phyloP scores from a whole-genome alignment of 2,113 vertebrate genomes.

The Megaceryle maxima region DNA sequence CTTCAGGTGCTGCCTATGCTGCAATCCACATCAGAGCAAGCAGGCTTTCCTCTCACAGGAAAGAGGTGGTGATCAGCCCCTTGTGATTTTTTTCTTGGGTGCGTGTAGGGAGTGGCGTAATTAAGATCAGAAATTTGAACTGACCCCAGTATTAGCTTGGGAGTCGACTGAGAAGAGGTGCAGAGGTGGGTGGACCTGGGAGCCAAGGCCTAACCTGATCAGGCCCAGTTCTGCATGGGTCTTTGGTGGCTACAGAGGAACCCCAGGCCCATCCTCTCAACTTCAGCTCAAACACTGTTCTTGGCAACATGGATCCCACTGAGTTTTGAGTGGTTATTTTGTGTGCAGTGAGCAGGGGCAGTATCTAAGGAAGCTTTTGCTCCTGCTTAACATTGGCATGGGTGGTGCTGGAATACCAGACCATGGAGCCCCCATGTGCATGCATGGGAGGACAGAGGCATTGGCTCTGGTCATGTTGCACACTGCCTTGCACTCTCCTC shows the following conservation, averaged over 20 bases:
- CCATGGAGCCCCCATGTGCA: fast-evolving
- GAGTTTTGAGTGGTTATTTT: neutral
- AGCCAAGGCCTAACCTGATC: neutral
- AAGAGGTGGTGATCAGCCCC: neutral
- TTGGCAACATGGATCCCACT: neutral
- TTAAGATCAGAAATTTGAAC: neutral
- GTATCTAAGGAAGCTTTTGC: neutral
- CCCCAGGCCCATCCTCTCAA: neutral
- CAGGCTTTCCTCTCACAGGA: neutral
- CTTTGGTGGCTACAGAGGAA: neutral
- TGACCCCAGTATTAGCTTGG: neutral
- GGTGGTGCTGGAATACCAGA: neutral
- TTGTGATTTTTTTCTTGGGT: neutral
- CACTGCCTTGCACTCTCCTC: neutral
- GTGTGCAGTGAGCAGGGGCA: neutral
- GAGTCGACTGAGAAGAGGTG: neutral
- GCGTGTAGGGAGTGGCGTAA: fast-evolving
- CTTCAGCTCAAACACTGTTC: neutral
- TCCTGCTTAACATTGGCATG: neutral
- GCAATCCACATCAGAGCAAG: neutral
- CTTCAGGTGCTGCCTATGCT: neutral
- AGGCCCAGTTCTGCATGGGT: neutral
- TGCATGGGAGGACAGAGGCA: neutral
- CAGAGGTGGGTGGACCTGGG: neutral
- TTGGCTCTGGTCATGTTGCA: neutral